Evolutionary conservation across 1,140 invertebrate species (phyloP).

Genomic region (Hirudo medicinalis): DNA sequence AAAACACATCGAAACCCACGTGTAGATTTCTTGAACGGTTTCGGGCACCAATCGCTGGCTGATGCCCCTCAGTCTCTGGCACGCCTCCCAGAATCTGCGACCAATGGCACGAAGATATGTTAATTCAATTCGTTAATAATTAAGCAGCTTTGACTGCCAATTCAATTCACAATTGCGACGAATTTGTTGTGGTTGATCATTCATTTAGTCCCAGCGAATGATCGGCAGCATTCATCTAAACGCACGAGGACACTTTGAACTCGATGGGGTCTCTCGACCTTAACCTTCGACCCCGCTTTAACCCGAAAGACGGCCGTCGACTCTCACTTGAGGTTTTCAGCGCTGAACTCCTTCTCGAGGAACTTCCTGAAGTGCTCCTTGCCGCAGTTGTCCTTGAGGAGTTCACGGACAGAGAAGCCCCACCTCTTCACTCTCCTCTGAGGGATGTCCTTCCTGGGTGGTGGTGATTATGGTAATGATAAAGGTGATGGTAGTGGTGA

Average conservation of each 20-base stretch:
- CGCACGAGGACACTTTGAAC: not conserved
- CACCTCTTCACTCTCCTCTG: constrained; percentile 75
- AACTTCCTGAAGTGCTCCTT: constrained; percentile 89
- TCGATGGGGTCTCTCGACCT: not conserved
- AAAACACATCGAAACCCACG: constrained; percentile 37
- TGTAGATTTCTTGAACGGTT: constrained; percentile 80
- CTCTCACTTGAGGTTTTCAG: constrained; percentile 81
- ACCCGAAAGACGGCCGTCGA: not conserved
- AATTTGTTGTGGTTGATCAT: not conserved
- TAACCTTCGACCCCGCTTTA: not conserved
- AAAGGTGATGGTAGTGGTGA: not conserved
- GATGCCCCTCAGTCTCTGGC: constrained; percentile 73
- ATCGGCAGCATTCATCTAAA: not conserved
- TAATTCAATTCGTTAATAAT: too few relatives aligned
- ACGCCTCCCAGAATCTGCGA: constrained; percentile 84
- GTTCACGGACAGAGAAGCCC: constrained; percentile 87
- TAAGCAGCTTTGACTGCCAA: too few relatives aligned
- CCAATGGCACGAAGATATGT: not conserved
- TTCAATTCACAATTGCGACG: not conserved
- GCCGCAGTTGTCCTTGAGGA: constrained; percentile 82
- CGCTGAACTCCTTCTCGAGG: constrained; percentile 94
- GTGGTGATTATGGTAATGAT: not conserved
- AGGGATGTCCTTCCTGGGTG: constrained; percentile 31
- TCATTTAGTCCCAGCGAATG: not conserved
- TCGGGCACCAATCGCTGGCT: constrained; percentile 62